Evolutionary conservation across 2,113 vertebrate species (phyloP).

Genomic region (Hemicordylus capensis): DNA sequence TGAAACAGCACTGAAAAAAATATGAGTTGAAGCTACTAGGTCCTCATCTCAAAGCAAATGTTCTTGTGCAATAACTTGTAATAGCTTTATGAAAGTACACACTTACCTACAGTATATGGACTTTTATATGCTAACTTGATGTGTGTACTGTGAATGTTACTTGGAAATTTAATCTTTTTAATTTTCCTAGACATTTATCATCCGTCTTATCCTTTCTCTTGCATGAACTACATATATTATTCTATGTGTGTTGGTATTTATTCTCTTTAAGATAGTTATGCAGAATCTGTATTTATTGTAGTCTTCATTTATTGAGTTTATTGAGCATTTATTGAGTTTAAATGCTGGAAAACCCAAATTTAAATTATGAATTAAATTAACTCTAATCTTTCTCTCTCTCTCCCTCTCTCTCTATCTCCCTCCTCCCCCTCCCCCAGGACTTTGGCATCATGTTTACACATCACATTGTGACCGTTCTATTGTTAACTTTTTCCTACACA

Average conservation of each 20-base stretch:
- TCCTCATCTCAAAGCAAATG: no score
- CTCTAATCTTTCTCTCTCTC: no score
- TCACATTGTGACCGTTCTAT: constrained; percentile 86
- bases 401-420: constrained; percentile 54
- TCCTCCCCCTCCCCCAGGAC: constrained; percentile 81
- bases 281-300: constrained; percentile 23
- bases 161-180: not conserved
- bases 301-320: not conserved
- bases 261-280: not conserved
- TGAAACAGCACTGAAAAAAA: no score
- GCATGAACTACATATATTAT: not conserved
- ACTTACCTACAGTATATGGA: not conserved
- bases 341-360: constrained; percentile 30
- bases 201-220: no score
- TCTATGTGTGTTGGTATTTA: not conserved
- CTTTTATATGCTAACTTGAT: not conserved
- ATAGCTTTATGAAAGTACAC: no score
- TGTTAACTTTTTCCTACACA: constrained; percentile 92
- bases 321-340: not conserved
- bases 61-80: no score
- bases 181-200: not conserved
- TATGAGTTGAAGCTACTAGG: no score
- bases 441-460: constrained; percentile 95
- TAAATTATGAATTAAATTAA: constrained; percentile 7
- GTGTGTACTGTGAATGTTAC: not conserved